phyloP scores from a whole-genome alignment of 2,113 vertebrate genomes.

The Rissa tridactyla region DNA sequence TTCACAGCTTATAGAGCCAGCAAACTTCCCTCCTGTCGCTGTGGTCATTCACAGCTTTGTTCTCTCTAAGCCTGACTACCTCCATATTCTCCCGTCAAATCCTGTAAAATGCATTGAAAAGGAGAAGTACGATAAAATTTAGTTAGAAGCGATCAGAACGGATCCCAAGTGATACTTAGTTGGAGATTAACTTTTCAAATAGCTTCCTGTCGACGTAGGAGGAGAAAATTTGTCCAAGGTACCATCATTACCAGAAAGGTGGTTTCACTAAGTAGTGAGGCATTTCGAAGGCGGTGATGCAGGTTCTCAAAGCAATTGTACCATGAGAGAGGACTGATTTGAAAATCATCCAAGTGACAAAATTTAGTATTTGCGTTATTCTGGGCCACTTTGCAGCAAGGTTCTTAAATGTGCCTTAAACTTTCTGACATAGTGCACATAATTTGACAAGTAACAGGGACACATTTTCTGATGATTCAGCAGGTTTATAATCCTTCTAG shows the following conservation, averaged over 20 bases:
- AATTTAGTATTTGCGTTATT: conserved; percentile 25
- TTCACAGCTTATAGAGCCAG: not conserved
- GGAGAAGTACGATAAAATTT: not conserved
- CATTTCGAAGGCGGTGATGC: not conserved
- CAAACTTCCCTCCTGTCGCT: not conserved
- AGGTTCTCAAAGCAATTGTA: conserved; percentile 6
- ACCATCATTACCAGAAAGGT: conserved; percentile 1
- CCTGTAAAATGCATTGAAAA: not conserved
- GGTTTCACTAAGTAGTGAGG: not conserved
- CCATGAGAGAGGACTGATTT: not conserved
- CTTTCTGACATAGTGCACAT: not conserved
- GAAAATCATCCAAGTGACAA: conserved; percentile 11
- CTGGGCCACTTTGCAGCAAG: not conserved
- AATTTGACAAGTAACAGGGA: not conserved
- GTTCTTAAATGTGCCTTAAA: not conserved
- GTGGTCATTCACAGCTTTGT: not conserved
- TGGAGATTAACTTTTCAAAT: conserved; percentile 10
- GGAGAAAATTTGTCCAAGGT: conserved; percentile 19
- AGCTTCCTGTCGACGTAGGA: not conserved
- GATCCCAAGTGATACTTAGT: conserved; percentile 20
- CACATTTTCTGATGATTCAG: not conserved
- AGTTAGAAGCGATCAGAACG: not conserved
- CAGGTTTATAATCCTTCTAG: not conserved
- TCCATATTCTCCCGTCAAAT: not conserved
- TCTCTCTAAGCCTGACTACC: not conserved